These are phyloP conservation scores for Pionites leucogaster DNA, from an alignment of 2,113 vertebrate genomes.

Conservation along the genomic window DNA sequence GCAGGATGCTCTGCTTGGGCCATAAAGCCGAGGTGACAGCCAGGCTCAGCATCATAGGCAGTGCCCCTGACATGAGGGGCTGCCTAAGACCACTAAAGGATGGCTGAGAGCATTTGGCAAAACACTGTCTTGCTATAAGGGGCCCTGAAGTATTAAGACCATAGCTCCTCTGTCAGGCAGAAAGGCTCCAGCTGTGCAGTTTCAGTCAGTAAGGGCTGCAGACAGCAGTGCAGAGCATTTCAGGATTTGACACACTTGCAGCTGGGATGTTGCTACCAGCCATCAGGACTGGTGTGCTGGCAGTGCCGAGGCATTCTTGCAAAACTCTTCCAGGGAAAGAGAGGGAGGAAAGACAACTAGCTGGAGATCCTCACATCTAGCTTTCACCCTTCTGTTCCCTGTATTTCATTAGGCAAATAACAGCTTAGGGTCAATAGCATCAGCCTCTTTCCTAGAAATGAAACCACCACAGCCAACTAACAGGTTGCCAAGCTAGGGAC, in stretches of 20 bases:
- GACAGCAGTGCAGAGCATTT: background rate
- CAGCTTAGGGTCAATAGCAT: conserved; percentile 26
- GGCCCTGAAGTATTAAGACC: background rate
- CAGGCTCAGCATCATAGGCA: background rate
- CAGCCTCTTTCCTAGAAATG: conserved; percentile 50
- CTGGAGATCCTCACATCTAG: background rate
- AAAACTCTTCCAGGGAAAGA: background rate
- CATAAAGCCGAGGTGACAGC: background rate
- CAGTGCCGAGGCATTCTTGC: background rate
- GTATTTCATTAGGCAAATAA: conserved; percentile 53
- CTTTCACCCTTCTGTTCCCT: background rate
- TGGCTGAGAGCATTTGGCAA: background rate
- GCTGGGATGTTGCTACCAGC: background rate
- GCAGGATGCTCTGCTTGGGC: background rate
- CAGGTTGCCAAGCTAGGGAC: background rate
- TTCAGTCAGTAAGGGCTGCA: background rate
- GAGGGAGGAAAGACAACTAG: background rate
- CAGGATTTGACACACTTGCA: background rate
- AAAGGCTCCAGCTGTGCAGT: background rate
- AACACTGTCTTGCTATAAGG: background rate
- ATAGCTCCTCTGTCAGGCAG: background rate
- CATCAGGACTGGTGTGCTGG: background rate
- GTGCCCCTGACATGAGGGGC: rapidly evolving
- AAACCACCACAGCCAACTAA: background rate
- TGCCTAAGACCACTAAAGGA: background rate